A percentile compares a stretch with the other conserved stretches of the same genome.
Evolutionary conservation across 2,888 invertebrate species (phyloP).

Genomic region (Lymantria dispar): DNA sequence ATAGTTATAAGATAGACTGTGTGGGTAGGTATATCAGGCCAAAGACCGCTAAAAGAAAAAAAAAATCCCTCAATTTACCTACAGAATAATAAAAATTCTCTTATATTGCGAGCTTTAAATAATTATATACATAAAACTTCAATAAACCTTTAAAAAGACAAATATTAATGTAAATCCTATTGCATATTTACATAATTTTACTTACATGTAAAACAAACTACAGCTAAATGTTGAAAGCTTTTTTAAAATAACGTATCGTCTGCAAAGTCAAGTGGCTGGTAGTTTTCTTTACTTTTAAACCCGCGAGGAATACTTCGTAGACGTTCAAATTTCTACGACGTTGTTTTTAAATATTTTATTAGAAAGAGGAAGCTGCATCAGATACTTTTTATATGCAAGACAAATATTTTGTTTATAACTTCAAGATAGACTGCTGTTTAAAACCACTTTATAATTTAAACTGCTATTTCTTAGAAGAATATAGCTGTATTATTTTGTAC

Average conservation of each 20-base stretch:
- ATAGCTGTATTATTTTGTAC: too few relatives aligned
- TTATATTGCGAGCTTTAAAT: too few relatives aligned
- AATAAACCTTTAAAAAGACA: too few relatives aligned
- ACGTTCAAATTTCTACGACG: constrained; percentile 31
- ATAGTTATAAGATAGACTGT: too few relatives aligned
- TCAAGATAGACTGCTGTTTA: not conserved
- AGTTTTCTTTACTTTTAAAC: constrained; percentile 43
- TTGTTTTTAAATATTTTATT: constrained; percentile 49
- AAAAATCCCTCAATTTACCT: too few relatives aligned
- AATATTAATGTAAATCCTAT: too few relatives aligned
- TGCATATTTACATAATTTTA: not conserved
- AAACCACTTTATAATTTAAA: not conserved
- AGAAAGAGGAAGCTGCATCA: constrained; percentile 27
- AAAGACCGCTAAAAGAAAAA: too few relatives aligned
- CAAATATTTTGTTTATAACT: constrained; percentile 7
- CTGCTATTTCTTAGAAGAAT: not conserved
- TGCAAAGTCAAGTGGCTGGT: constrained; percentile 47
- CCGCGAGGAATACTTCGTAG: constrained; percentile 39
- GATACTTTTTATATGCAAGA: constrained; percentile 19
- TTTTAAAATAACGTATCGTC: constrained; percentile 43
- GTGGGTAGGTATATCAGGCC: too few relatives aligned
- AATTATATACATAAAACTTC: too few relatives aligned
- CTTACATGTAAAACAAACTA: constrained; percentile 3
- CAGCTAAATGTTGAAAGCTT: constrained; percentile 27
- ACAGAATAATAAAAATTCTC: too few relatives aligned